Evolutionary conservation across 2,113 vertebrate genomes (phyloP), one percentile per base, ranked within the genome.

Genomic region (Neodontobutis hainanensis): DNA sequence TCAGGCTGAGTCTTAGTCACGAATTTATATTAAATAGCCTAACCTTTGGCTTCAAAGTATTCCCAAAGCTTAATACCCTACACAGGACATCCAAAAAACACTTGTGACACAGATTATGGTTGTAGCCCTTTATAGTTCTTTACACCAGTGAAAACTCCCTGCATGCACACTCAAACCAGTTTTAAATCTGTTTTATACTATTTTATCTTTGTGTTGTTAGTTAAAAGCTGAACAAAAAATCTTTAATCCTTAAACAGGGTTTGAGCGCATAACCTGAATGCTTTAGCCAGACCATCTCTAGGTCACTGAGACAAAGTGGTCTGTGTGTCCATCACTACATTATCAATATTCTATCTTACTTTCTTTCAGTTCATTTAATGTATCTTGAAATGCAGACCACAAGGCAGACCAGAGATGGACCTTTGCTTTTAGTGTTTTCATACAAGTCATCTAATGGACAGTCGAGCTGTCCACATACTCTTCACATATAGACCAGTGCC

Each of bases 261-360:
- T 42, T 55, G 59, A 32, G 63, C 79, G 67, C 70, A 32, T 73
- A 65, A 7, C 44, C 66, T 83, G 87, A 86, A 82, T 82, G 80
- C 81, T 72, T 84, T 89, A 83, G 16, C 52, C 46, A 80, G 73
- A 75, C 67, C 75, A 74, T 79, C 72, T 84, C 79, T 68, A 47
- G 85, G 79, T 88, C 68, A 86, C 58, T 52, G 53, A 73, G 65
- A 85, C 77, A 80, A 82, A 85, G 77, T 44, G 53, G 7, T 69
- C 71, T 61, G 42, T 53, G 44, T 61, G 43, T 73, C 47, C 47
- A 27, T 71, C 55, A 44, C 19, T 64, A 47, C 52, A 65, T 12
- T 14, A 46, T 45, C 42, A 58, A 8, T 40, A 45, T 52, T 44
- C 44, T 38, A 0, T 51, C 14, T 65, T 10, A 47, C 35, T 27